These are phyloP conservation scores for Aphrophora alni DNA, from an alignment of 2,888 invertebrate species.

Conservation along the genomic window DNA sequence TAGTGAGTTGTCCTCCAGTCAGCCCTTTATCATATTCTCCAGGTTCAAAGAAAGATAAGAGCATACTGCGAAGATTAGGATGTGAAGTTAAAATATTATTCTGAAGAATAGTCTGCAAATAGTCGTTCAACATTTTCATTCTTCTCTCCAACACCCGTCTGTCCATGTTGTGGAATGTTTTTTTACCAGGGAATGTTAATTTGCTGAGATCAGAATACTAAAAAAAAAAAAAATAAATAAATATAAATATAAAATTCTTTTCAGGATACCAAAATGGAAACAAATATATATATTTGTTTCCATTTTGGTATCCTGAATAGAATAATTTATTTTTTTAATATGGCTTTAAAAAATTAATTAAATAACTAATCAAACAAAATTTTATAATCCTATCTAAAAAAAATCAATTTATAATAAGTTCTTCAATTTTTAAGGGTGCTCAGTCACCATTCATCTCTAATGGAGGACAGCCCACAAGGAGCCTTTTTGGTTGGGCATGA, in stretches of 20 bases:
- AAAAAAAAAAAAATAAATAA: background rate
- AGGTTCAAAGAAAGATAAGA: constrained; percentile 71
- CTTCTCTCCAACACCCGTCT: constrained; percentile 82
- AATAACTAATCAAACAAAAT: too few relatives aligned
- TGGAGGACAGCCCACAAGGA: constrained; percentile 81
- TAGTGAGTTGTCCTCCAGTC: constrained; percentile 64
- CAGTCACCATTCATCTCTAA: too few relatives aligned
- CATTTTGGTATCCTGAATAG: background rate
- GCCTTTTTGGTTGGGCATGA: constrained; percentile 42
- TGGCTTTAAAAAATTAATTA: too few relatives aligned
- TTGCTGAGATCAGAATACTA: constrained; percentile 81
- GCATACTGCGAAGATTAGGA: constrained; percentile 66
- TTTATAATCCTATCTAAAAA: too few relatives aligned
- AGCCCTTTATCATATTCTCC: constrained; percentile 72
- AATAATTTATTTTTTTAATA: too few relatives aligned
- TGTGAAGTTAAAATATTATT: constrained; percentile 58
- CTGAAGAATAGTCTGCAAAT: constrained; percentile 74
- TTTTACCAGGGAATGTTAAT: constrained; percentile 88
- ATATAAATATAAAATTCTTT: too few relatives aligned
- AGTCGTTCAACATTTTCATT: constrained; percentile 80
- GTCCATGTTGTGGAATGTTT: constrained; percentile 93
- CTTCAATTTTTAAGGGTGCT: too few relatives aligned
- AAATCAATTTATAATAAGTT: too few relatives aligned
- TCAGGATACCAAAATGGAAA: background rate
- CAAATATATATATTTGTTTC: too few relatives aligned